phyloP scores from a whole-genome alignment of 2,797 vertebrate genomes.

The Borostomias antarcticus region DNA sequence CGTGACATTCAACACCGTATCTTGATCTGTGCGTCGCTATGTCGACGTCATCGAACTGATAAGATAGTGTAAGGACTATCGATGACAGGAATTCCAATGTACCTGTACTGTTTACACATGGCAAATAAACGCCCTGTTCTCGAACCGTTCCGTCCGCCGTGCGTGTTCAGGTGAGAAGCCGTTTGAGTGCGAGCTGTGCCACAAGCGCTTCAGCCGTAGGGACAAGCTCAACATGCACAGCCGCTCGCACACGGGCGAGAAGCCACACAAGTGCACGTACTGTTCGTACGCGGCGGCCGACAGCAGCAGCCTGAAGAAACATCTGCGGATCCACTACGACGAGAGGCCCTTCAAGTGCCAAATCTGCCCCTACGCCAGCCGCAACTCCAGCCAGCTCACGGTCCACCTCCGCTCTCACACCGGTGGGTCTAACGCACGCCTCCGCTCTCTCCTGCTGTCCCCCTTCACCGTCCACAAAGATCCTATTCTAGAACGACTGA shows the following conservation, averaged over 20 bases:
- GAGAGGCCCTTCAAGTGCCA: constrained; percentile 98
- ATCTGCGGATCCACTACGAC: constrained; percentile 93
- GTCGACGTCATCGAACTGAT: too few relatives aligned
- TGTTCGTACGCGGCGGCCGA: constrained; percentile 93
- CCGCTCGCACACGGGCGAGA: constrained; percentile 93
- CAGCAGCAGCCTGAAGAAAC: constrained; percentile 98
- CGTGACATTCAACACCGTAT: too few relatives aligned
- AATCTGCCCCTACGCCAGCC: constrained; percentile 96
- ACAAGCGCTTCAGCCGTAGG: constrained; percentile 93
- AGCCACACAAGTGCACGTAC: constrained; percentile 94
- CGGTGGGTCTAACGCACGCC: constrained; percentile 67
- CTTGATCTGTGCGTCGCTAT: too few relatives aligned
- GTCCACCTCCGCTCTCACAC: constrained; percentile 97
- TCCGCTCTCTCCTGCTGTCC: background rate
- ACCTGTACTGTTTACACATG: too few relatives aligned
- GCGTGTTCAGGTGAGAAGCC: constrained; percentile 89
- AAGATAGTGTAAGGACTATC: too few relatives aligned
- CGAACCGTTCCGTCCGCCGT: background rate
- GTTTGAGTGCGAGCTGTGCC: constrained; percentile 93
- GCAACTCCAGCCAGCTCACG: constrained; percentile 97
- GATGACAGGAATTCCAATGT: too few relatives aligned
- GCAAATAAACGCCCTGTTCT: too few relatives aligned
- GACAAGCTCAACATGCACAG: constrained; percentile 97
- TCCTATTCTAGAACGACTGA: too few relatives aligned
- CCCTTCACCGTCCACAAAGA: too few relatives aligned